These are phyloP conservation scores for Drosophila mercatorum DNA, from an alignment of 2,888 invertebrate genomes.

Conservation along the genomic window DNA sequence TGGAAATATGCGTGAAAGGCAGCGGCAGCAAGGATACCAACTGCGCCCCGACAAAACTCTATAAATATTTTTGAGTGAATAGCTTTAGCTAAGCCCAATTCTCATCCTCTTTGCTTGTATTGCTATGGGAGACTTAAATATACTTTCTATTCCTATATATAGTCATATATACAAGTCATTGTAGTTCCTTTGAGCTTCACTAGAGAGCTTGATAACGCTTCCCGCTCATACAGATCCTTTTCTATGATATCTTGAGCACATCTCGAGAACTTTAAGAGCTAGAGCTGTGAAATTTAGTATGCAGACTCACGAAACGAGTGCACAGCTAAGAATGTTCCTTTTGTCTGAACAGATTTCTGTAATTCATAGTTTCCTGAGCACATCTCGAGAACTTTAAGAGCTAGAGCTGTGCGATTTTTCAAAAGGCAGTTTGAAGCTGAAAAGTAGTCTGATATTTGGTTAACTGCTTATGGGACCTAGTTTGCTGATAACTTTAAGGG, in stretches of 20 bases:
- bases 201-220: too few relatives aligned
- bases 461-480: not conserved
- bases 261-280: not conserved
- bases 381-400: not conserved
- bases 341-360: too few relatives aligned
- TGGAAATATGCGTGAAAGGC: slow-evolving; percentile 3
- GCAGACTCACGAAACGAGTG: too few relatives aligned
- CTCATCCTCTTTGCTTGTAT: too few relatives aligned
- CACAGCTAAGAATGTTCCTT: too few relatives aligned
- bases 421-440: not conserved
- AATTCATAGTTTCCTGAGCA: not conserved
- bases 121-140: not conserved
- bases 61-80: not conserved
- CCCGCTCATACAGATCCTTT: too few relatives aligned
- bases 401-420: not conserved
- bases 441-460: not conserved
- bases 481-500: not conserved
- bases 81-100: not conserved
- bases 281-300: not conserved
- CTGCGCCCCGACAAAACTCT: not conserved
- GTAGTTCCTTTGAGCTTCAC: too few relatives aligned
- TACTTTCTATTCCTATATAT: not conserved
- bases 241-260: too few relatives aligned
- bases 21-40: not conserved
- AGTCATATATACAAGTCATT: too few relatives aligned